phyloP scores from a whole-genome alignment of 2,797 vertebrate genomes.

The Spea hammondii region DNA sequence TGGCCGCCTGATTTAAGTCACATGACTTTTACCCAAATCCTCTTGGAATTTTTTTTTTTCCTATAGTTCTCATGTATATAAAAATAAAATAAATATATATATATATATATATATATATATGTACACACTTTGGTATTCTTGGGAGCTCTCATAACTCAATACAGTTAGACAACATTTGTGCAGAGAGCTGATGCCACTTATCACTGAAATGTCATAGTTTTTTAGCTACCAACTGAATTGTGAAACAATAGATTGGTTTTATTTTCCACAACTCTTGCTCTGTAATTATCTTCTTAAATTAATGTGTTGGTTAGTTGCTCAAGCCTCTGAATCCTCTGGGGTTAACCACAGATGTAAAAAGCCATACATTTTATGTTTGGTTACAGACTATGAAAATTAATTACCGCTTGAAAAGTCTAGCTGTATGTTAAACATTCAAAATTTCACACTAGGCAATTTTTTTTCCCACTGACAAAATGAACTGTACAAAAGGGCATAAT shows the following conservation, averaged over 20 bases:
- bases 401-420: constrained; percentile 24
- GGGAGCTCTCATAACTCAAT: neutral
- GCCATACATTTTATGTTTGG: constrained; percentile 35
- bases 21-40: no score
- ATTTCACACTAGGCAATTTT: constrained; percentile 18
- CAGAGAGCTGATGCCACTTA: neutral
- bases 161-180: constrained; percentile 5
- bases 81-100: no score
- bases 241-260: constrained; percentile 24
- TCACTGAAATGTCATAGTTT: neutral
- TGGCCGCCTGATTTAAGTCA: no score
- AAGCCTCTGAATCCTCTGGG: constrained; percentile 31
- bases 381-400: constrained; percentile 42
- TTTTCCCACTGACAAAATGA: constrained; percentile 25
- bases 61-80: no score
- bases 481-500: constrained; percentile 31
- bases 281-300: constrained; percentile 40
- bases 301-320: constrained; percentile 31
- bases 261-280: constrained; percentile 18
- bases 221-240: constrained; percentile 11
- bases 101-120: no score
- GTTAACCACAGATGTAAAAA: constrained; percentile 39
- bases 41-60: no score
- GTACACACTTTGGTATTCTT: no score
- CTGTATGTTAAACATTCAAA: constrained; percentile 26